These are phyloP conservation scores for Geotrupes spiniger DNA, from an alignment of 2,888 invertebrate genomes.

Conservation along the genomic window DNA sequence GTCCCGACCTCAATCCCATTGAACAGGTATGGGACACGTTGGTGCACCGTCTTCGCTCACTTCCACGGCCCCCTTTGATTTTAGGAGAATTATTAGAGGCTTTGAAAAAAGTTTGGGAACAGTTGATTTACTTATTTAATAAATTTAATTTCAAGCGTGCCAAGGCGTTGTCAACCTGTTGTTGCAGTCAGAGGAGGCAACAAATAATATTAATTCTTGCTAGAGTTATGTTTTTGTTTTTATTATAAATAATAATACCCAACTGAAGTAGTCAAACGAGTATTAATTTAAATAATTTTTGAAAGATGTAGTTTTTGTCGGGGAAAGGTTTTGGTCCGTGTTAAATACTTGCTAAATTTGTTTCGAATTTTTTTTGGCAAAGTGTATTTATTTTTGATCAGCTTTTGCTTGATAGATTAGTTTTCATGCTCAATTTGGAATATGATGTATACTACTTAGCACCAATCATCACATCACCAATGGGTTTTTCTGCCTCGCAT, in stretches of 20 bases:
- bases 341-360: background rate
- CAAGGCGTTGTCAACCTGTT: no score
- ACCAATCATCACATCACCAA: no score
- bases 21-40: no score
- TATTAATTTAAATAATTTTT: background rate
- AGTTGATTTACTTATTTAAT: background rate
- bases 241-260: no score
- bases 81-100: no score
- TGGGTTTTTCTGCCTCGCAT: no score
- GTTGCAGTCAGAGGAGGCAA: conserved; percentile 1
- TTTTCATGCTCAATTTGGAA: no score
- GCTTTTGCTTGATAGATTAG: no score
- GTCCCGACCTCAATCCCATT: no score
- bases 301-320: background rate
- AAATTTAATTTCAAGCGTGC: background rate
- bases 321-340: background rate
- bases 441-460: no score
- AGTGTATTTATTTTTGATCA: background rate
- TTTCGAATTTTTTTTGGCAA: background rate
- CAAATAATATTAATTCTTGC: background rate
- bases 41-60: background rate
- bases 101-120: background rate
- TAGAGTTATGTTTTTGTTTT: background rate
- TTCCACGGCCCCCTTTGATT: background rate
- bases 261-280: no score